Evolutionary conservation across 1,140 invertebrate genomes (phyloP).

Genomic region (Leptinotarsa texana): DNA sequence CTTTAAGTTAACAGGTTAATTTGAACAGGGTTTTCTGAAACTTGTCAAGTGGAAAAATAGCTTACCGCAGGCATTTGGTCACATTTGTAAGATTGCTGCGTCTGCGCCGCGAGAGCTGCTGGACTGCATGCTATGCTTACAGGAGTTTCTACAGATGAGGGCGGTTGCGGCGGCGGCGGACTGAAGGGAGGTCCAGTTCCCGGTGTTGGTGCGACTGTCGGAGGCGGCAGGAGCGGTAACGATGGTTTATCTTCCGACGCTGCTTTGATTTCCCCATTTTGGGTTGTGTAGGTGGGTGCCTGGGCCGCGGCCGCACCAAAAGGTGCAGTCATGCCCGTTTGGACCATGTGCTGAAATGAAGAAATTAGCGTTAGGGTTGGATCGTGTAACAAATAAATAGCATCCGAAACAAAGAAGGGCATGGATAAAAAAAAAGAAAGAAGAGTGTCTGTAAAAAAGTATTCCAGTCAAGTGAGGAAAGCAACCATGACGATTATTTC

Average conservation of each 20-base stretch:
- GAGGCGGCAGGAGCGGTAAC: constrained; percentile 57
- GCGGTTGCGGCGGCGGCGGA: constrained; percentile 54
- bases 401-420: no score
- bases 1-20: no score
- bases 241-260: constrained; percentile 62
- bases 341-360: constrained; percentile 89
- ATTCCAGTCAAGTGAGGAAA: no score
- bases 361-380: constrained; percentile 34
- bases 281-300: constrained; percentile 74
- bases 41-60: no score
- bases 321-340: constrained; percentile 70
- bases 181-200: constrained; percentile 55
- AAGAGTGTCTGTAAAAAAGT: no score
- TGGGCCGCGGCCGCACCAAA: constrained; percentile 75
- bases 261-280: constrained; percentile 67
- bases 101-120: constrained; percentile 30
- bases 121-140: constrained; percentile 46
- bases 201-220: constrained; percentile 55
- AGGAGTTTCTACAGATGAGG: constrained; percentile 55
- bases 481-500: no score
- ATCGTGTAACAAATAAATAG: no score
- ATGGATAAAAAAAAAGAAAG: no score
- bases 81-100: constrained; percentile 42
- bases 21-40: no score
- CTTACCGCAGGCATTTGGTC: constrained; percentile 37